phyloP scores from a whole-genome alignment of 23 tunicate genomes.

The Ciona savignyi region DNA sequence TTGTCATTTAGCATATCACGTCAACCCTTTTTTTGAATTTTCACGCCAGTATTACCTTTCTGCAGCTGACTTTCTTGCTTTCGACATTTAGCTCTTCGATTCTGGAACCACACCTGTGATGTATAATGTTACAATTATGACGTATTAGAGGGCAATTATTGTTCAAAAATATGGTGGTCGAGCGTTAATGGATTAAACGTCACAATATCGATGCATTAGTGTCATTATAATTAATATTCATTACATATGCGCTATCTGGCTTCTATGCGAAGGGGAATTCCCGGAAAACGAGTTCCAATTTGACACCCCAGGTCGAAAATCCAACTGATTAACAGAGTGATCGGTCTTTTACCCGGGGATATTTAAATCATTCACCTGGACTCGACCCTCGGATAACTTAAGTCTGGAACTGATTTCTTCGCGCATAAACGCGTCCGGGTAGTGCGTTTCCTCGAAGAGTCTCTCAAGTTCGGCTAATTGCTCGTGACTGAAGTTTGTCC shows the following conservation, averaged over 20 bases:
- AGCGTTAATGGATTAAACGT: too few relatives aligned
- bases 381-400: conserved; percentile 79
- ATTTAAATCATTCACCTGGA: conserved; percentile 75
- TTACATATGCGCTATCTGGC: too few relatives aligned
- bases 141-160: too few relatives aligned
- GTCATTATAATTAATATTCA: too few relatives aligned
- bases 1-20: neutral
- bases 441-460: conserved; percentile 90
- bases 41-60: conserved; percentile 21
- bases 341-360: too few relatives aligned
- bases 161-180: too few relatives aligned
- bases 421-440: conserved; percentile 96
- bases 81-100: conserved; percentile 75
- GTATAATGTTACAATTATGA: too few relatives aligned
- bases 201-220: neutral
- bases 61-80: conserved; percentile 80
- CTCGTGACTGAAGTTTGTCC: conserved; percentile 85
- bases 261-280: too few relatives aligned
- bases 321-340: too few relatives aligned
- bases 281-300: too few relatives aligned
- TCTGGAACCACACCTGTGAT: conserved; percentile 88
- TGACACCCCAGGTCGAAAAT: too few relatives aligned
- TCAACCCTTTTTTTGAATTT: neutral
- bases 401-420: conserved; percentile 80
- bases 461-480: conserved; percentile 73